Evolutionary conservation across 23 tunicate species (phyloP).

Genomic region (Trididemnum clinides): DNA sequence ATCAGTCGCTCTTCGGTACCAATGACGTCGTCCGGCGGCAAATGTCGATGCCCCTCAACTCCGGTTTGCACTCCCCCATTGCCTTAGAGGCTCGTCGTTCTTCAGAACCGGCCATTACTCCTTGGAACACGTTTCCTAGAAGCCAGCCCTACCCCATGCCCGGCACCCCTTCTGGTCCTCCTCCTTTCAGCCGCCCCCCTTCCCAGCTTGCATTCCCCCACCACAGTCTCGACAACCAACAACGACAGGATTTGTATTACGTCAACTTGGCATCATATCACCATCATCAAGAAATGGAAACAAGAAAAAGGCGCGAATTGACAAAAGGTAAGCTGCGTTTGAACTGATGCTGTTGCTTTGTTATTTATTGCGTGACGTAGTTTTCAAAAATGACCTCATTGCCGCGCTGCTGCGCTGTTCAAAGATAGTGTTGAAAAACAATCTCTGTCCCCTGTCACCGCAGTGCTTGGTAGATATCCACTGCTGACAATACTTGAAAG

Average conservation of each 20-base stretch:
- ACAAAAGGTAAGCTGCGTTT: slow-evolving; percentile 72
- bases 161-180: slow-evolving; percentile 22
- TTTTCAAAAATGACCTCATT: too few relatives aligned
- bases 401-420: too few relatives aligned
- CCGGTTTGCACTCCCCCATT: slow-evolving; percentile 6
- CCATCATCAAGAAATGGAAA: slow-evolving; percentile 82
- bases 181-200: neutral
- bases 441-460: too few relatives aligned
- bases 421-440: too few relatives aligned
- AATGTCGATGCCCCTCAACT: slow-evolving; percentile 64
- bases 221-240: neutral
- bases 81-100: slow-evolving; percentile 42
- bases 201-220: slow-evolving; percentile 13
- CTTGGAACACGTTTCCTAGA: slow-evolving; percentile 40
- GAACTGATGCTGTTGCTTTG: too few relatives aligned
- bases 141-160: slow-evolving; percentile 41
- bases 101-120: slow-evolving; percentile 65
- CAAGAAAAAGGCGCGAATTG: slow-evolving; percentile 64
- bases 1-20: neutral
- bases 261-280: slow-evolving; percentile 71
- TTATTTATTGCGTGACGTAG: too few relatives aligned
- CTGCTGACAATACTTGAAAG: too few relatives aligned
- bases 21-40: slow-evolving; percentile 49
- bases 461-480: too few relatives aligned
- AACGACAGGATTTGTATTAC: slow-evolving; percentile 59